A percentile compares a stretch with the other conserved stretches of the same genome.
Evolutionary conservation across 2,797 vertebrate species (phyloP).

Genomic region (Scomberomorus guttatus): DNA sequence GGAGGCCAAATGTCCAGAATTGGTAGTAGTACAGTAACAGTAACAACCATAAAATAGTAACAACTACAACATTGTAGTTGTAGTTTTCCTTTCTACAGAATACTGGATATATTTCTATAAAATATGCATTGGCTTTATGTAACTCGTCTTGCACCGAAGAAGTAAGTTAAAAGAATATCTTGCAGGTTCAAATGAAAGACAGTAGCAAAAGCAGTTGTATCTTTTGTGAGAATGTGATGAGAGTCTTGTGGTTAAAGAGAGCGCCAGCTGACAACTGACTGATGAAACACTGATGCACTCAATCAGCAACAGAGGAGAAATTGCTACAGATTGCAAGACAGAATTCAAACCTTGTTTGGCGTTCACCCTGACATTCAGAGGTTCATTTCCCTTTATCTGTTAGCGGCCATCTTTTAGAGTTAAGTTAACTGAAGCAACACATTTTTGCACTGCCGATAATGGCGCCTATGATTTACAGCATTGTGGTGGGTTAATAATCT

Average conservation of each 20-base stretch:
- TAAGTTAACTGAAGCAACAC: neutral
- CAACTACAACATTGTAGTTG: neutral
- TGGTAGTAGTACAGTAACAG: neutral
- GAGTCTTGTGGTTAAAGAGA: neutral
- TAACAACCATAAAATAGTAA: neutral
- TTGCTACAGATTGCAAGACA: neutral
- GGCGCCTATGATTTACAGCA: too few species aligned
- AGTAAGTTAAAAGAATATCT: neutral
- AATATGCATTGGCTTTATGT: constrained; percentile 11
- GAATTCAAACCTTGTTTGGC: neutral
- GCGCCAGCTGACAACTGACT: neutral
- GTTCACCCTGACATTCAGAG: neutral
- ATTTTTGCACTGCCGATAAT: neutral
- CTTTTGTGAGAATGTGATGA: neutral
- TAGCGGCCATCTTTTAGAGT: neutral
- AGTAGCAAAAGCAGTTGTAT: neutral
- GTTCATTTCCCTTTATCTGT: neutral
- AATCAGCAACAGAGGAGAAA: constrained; percentile 6
- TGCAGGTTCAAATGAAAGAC: neutral
- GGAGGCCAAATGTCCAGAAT: neutral
- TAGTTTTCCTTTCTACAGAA: constrained; percentile 1
- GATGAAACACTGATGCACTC: constrained; percentile 26
- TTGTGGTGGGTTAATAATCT: too few species aligned
- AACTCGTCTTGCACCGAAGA: neutral
- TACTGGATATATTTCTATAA: neutral